phyloP scores from a whole-genome alignment of 2,888 invertebrate genomes.

The Torymus texanus region DNA sequence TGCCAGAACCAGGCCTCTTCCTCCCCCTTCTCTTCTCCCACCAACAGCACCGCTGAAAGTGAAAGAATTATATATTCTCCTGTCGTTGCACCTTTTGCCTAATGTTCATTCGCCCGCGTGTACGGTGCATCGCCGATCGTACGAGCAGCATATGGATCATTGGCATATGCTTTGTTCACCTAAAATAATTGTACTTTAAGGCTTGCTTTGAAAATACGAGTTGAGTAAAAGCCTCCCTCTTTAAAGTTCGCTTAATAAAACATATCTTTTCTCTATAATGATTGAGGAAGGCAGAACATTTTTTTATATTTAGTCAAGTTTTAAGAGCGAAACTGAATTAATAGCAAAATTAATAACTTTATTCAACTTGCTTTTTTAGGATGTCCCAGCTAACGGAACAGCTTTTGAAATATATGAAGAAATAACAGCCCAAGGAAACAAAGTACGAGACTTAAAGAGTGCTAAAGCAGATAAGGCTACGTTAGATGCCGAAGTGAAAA shows the following conservation, averaged over 20 bases:
- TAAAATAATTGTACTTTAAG: neutral
- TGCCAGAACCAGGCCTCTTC: neutral
- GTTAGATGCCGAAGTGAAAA: conserved; percentile 79
- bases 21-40: neutral
- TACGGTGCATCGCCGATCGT: neutral
- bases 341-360: neutral
- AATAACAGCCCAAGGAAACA: too few relatives aligned
- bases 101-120: conserved; percentile 1
- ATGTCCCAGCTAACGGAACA: conserved; percentile 51
- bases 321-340: too few relatives aligned
- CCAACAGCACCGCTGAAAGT: neutral
- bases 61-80: conserved; percentile 10
- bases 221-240: too few relatives aligned
- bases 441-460: too few relatives aligned
- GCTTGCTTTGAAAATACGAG: too few relatives aligned
- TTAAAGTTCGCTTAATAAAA: too few relatives aligned
- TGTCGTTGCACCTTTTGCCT: conserved; percentile 28
- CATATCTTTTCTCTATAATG: too few relatives aligned
- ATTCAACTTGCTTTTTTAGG: conserved; percentile 17
- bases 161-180: conserved; percentile 20
- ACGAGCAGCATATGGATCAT: neutral
- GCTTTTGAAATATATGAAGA: neutral
- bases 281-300: too few relatives aligned
- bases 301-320: too few relatives aligned
- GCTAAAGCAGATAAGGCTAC: conserved; percentile 44